Evolutionary conservation across 1,140 invertebrate genomes (phyloP).

Genomic region (Drosophila saltans): DNA sequence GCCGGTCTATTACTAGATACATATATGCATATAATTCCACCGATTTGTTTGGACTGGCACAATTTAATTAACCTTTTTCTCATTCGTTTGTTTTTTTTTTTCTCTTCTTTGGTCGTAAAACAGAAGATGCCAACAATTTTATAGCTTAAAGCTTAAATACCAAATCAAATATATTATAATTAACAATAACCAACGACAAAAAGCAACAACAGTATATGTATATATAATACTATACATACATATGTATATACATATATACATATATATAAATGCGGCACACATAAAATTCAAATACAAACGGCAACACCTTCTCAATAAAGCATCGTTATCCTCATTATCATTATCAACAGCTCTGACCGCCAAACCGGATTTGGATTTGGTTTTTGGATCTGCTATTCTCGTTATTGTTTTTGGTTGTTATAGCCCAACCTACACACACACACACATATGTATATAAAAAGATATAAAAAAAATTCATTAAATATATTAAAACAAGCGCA

Average conservation of each 20-base stretch:
- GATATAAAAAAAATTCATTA: slow-evolving; percentile 66
- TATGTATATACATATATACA: slow-evolving; percentile 11
- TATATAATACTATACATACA: background rate
- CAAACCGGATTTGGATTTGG: slow-evolving; percentile 61
- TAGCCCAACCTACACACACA: slow-evolving; percentile 13
- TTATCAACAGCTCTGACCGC: slow-evolving; percentile 75
- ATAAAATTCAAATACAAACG: slow-evolving; percentile 59
- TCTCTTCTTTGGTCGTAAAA: slow-evolving; percentile 47
- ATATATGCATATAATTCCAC: slow-evolving; percentile 21
- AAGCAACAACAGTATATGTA: slow-evolving; percentile 17
- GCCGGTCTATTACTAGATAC: background rate
- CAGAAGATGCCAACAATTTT: slow-evolving; percentile 62
- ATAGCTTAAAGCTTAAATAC: slow-evolving; percentile 65
- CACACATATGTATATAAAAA: slow-evolving; percentile 12
- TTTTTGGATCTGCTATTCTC: slow-evolving; percentile 5
- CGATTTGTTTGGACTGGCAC: slow-evolving; percentile 41
- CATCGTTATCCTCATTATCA: slow-evolving; percentile 79
- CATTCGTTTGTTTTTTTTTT: slow-evolving; percentile 35
- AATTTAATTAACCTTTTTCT: slow-evolving; percentile 60
- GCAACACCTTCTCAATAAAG: slow-evolving; percentile 79
- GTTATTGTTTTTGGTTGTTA: background rate
- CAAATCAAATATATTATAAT: slow-evolving; percentile 77
- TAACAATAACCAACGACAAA: slow-evolving; percentile 45
- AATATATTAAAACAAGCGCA: slow-evolving; percentile 80
- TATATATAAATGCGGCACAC: slow-evolving; percentile 35